These are phyloP conservation scores for Hystrix cristata DNA, from an alignment of 2,113 vertebrate genomes.

Conservation along the genomic window DNA sequence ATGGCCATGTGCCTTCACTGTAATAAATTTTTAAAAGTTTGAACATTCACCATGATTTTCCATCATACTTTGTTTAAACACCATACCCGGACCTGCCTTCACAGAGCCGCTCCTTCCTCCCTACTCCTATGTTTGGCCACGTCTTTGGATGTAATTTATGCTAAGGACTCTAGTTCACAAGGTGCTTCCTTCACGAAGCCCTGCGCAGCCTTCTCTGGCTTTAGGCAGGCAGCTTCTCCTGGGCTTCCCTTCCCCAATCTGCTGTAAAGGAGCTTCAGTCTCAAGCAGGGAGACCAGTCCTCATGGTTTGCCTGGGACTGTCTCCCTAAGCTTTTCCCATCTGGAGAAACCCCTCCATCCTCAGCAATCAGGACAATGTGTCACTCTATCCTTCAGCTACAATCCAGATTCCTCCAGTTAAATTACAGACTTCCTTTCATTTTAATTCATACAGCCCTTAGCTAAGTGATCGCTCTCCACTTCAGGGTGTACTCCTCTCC, in stretches of 20 bases:
- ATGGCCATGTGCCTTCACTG: background rate
- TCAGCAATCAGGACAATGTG: background rate
- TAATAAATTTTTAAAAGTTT: background rate
- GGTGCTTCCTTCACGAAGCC: background rate
- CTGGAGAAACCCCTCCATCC: background rate
- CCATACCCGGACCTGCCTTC: background rate
- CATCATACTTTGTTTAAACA: background rate
- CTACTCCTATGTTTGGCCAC: background rate
- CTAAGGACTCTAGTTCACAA: background rate
- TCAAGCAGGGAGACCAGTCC: background rate
- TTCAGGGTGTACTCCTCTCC: background rate
- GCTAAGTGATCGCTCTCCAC: background rate
- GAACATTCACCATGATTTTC: background rate
- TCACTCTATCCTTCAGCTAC: rapidly evolving
- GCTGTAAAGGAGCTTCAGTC: background rate
- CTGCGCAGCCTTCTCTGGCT: background rate
- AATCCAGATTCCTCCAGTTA: background rate
- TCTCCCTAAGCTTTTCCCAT: background rate
- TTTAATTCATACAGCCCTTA: background rate
- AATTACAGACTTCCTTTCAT: background rate
- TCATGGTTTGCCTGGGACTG: background rate
- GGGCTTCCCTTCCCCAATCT: background rate
- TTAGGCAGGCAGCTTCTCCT: background rate
- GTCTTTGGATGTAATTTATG: background rate
- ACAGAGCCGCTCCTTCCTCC: background rate